Evolutionary conservation across 2,113 vertebrate genomes (phyloP), one percentile per base, ranked within the genome.

Genomic region (Toxotes jaculatrix): DNA sequence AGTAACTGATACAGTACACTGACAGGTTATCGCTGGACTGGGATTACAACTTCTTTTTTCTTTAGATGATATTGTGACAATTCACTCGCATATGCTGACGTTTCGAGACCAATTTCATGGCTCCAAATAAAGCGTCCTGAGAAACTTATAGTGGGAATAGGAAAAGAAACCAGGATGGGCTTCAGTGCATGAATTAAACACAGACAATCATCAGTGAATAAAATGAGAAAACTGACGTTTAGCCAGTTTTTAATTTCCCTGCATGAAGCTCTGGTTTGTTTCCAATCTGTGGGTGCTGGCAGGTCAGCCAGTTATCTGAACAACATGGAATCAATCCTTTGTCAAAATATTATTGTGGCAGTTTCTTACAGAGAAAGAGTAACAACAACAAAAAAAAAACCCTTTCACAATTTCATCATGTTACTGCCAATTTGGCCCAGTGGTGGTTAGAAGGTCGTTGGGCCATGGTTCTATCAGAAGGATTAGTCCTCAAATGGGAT

Each of bases 401-500:
- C 21, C 40, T 61, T 81, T 79, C 55, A 45, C 61, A 79, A 27
- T 86, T 83, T 87, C 21, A 72, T 87, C 65, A 79, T 55, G 62
- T 27, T 34, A 53, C 64, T 76, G 81, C 62, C 83, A 88, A 64
- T 89, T 80, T 87, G 81, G 62, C 84, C 74, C 72, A 79, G 63
- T 81, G 77, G 65, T 83, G 80, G 68, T 86, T 76, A 64, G 69
- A 83, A 83, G 84, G 88, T 87, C 74, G 51, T 60, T 57, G 64
- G 89, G 87, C 78, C 87, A 56, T 27, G 64, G 68, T 79, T 77
- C 68, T 81, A 87, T 88, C 77, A 87, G 56, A 82, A 57, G 86
- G 91, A 93, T 92, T 91, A 90, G 84, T 80, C 74, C 75, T 79
- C 51, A 91, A 88, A 92, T 87, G 76, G 78, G 90, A 91, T 92